phyloP scores from a whole-genome alignment of 2,888 invertebrate genomes.

The Catotricha subobsoleta region DNA sequence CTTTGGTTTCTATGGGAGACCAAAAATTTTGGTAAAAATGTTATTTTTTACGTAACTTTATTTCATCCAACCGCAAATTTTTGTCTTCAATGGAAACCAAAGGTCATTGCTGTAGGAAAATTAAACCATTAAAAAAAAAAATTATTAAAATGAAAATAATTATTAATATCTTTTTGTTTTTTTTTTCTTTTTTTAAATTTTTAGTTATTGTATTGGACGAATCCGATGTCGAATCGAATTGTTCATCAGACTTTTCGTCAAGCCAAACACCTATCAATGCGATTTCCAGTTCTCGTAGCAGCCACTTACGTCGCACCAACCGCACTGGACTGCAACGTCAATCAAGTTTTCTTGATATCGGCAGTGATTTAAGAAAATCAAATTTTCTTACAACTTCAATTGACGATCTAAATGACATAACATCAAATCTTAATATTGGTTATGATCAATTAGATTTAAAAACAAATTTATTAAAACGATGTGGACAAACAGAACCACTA shows the following conservation, averaged over 20 bases:
- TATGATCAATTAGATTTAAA: background rate
- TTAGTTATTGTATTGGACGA: conserved; percentile 11
- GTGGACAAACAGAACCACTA: conserved; percentile 42
- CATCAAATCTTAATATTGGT: background rate
- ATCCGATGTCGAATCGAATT: conserved; percentile 13
- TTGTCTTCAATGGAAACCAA: too few species aligned
- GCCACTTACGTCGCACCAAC: too few species aligned
- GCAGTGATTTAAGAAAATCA: background rate
- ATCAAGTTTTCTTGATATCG: background rate
- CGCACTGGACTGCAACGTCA: background rate
- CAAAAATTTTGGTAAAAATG: too few species aligned
- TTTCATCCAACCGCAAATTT: too few species aligned
- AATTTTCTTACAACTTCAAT: background rate
- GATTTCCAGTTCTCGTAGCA: conserved; percentile 1
- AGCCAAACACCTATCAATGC: conserved; percentile 3
- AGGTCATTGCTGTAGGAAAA: too few species aligned
- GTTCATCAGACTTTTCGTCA: conserved; percentile 4
- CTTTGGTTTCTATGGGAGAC: too few species aligned
- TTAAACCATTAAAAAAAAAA: too few species aligned
- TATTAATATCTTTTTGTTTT: background rate
- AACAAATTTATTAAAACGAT: conserved; percentile 37
- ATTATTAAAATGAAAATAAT: too few species aligned
- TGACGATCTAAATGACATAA: background rate
- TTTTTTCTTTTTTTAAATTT: background rate
- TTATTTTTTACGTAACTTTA: too few species aligned